Conservation (phyloP, 2,113 vertebrate species). For the Ochotona princeps region DNA sequence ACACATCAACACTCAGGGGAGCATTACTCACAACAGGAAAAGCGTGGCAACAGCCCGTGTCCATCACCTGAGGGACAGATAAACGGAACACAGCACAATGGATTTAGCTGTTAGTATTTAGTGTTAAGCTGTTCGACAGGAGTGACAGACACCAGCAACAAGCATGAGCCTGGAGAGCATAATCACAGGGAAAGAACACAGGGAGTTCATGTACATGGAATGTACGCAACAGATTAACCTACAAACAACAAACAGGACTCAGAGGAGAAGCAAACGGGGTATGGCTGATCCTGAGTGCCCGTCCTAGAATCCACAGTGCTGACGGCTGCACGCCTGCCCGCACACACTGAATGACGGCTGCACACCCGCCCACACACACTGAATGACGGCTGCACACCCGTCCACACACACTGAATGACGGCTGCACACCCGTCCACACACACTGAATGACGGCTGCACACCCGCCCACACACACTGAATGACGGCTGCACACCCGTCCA, state of each 20-base stretch:
- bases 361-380: no score
- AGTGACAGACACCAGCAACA: conserved; percentile 12
- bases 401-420: no score
- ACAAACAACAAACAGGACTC: not conserved
- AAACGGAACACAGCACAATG: not conserved
- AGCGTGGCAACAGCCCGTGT: not conserved
- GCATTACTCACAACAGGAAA: not conserved
- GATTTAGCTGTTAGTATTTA: no score
- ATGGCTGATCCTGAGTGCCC: not conserved
- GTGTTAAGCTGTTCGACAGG: not conserved
- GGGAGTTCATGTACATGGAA: not conserved
- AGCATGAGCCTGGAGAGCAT: not conserved
- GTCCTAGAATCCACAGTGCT: not conserved
- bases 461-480: no score
- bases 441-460: no score
- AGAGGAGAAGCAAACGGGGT: not conserved
- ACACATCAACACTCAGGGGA: not conserved
- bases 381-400: no score
- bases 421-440: no score
- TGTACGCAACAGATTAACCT: not conserved
- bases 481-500: no score
- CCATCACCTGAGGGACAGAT: not conserved
- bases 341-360: not conserved
- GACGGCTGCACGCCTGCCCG: not conserved
- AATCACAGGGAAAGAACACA: not conserved